Evolutionary conservation across 35 echinoderm and acorn worm genomes (phyloP).

Genomic region (Apostichopus californicus): DNA sequence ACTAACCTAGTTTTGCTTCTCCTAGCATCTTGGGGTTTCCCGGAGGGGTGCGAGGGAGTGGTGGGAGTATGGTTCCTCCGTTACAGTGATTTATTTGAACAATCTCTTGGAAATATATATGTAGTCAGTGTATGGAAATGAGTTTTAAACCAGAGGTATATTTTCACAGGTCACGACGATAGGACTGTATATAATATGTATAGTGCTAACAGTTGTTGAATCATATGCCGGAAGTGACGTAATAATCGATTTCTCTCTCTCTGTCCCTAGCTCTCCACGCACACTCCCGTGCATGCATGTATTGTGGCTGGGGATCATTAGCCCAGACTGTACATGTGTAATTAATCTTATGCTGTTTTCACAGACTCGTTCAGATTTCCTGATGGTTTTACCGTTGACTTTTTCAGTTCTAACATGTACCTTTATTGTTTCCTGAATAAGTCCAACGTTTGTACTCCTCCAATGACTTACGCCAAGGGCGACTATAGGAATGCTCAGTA

Average conservation of each 20-base stretch:
- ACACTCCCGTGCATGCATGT: background rate
- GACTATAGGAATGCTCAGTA: background rate
- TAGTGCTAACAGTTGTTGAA: background rate
- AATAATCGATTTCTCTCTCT: background rate
- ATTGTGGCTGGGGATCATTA: conserved; percentile 9
- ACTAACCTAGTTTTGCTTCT: no score
- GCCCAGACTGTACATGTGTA: conserved; percentile 36
- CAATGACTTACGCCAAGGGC: background rate
- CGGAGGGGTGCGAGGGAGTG: no score
- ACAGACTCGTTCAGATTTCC: conserved; percentile 40
- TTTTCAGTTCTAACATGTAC: conserved; percentile 6
- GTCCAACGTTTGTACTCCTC: background rate
- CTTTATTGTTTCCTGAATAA: conserved; percentile 33
- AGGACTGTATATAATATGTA: no score
- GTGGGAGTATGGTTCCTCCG: no score
- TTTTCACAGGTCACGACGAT: no score
- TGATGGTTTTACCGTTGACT: conserved; percentile 23
- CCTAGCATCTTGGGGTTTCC: no score
- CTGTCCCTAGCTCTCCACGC: background rate
- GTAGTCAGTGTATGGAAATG: no score
- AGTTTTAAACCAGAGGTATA: no score
- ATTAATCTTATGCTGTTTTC: conserved; percentile 37
- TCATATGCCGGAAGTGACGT: background rate
- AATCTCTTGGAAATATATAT: no score
- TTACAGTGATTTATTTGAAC: no score